Evolutionary conservation across 1,140 invertebrate genomes (phyloP).

Genomic region (Listronotus oregonensis): DNA sequence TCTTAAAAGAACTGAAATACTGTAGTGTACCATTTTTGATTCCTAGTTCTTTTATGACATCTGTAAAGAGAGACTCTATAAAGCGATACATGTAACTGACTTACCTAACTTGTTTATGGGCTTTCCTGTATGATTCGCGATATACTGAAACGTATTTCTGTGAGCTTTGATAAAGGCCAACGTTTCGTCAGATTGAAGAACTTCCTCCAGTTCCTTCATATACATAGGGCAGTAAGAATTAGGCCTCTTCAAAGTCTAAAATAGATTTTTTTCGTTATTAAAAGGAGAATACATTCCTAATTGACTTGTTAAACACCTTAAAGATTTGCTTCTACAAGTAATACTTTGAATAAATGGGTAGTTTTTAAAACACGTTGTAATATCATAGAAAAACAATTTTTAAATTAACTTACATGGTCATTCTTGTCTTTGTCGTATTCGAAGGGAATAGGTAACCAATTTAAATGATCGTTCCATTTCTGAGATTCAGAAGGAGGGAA

Average conservation of each 20-base stretch:
- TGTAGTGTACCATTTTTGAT: too few species aligned
- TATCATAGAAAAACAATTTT: too few species aligned
- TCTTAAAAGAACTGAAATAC: too few species aligned
- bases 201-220: conserved; percentile 44
- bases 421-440: conserved; percentile 54
- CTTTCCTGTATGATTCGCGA: conserved; percentile 42
- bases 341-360: too few species aligned
- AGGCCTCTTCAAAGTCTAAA: conserved; percentile 45
- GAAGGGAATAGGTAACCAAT: conserved; percentile 65
- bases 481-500: conserved; percentile 56
- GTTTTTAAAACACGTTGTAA: too few species aligned
- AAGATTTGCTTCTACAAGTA: too few species aligned
- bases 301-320: too few species aligned
- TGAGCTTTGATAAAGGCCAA: conserved; percentile 39
- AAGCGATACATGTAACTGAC: too few species aligned
- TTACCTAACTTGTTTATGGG: conserved; percentile 32
- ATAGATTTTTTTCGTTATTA: too few species aligned
- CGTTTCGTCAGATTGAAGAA: conserved; percentile 38
- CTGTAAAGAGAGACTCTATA: too few species aligned
- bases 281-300: too few species aligned
- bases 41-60: too few species aligned
- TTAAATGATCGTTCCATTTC: conserved; percentile 53
- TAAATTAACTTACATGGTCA: conserved; percentile 62
- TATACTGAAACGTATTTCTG: conserved; percentile 41
- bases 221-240: conserved; percentile 49